Conservation (phyloP, 1,140 invertebrate genomes). For the Bombus consobrinus region DNA sequence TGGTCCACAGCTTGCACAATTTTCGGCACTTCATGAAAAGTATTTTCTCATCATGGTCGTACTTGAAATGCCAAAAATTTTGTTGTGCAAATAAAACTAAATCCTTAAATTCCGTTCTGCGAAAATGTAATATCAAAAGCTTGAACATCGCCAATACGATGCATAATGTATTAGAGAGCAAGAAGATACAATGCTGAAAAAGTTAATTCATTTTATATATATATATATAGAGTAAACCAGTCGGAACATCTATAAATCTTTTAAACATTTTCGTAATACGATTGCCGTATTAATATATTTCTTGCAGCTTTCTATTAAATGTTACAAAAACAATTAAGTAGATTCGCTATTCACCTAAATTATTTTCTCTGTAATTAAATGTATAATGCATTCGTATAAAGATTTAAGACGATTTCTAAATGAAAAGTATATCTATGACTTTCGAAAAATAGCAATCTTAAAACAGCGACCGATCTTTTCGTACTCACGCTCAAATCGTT, state of each 20-base stretch:
- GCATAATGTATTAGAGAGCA: conserved; percentile 36
- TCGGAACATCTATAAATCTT: neutral
- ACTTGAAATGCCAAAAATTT: conserved; percentile 56
- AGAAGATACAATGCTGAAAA: conserved; percentile 42
- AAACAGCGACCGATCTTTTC: neutral
- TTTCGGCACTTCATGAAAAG: conserved; percentile 40
- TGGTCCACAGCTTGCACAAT: conserved; percentile 42
- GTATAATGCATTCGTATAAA: neutral
- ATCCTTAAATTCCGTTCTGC: conserved; percentile 26
- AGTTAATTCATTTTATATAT: neutral
- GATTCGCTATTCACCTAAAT: no score
- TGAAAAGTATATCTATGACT: neutral
- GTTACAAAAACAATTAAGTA: neutral
- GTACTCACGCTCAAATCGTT: conserved; percentile 56
- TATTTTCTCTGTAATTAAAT: neutral
- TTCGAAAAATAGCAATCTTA: neutral
- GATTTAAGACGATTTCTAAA: neutral
- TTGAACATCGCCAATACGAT: conserved; percentile 51
- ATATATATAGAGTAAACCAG: neutral
- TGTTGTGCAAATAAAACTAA: conserved; percentile 47
- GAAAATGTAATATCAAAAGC: neutral
- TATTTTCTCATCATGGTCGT: conserved; percentile 32
- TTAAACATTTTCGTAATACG: neutral
- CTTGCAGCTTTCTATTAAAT: neutral
- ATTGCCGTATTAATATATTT: neutral